phyloP scores from a whole-genome alignment of 2,113 vertebrate genomes.

The Lucifuga dentata region DNA sequence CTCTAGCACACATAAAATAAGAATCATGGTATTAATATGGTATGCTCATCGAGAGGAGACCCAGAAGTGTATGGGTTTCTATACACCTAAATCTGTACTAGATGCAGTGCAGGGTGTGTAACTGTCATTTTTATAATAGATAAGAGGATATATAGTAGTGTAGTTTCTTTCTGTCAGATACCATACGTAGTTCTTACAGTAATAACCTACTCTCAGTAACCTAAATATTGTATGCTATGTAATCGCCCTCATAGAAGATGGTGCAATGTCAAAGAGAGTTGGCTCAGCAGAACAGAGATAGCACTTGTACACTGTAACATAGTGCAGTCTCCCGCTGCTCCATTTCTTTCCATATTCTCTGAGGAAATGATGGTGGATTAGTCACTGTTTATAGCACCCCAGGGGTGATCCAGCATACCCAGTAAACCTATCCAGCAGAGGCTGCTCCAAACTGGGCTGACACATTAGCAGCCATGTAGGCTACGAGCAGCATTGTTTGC shows the following conservation, averaged over 20 bases:
- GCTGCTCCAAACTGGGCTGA: too few relatives aligned
- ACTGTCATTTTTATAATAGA: too few relatives aligned
- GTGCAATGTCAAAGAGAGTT: constrained; percentile 69
- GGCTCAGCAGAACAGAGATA: constrained; percentile 69
- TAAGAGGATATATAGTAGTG: too few relatives aligned
- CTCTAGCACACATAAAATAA: not conserved
- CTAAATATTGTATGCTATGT: constrained; percentile 50
- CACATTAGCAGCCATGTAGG: too few relatives aligned
- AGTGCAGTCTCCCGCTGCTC: constrained; percentile 18
- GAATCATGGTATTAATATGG: too few relatives aligned
- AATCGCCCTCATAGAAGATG: constrained; percentile 49
- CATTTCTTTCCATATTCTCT: constrained; percentile 23
- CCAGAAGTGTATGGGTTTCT: too few relatives aligned
- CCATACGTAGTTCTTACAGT: not conserved
- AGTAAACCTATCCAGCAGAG: constrained; percentile 46
- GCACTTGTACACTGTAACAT: constrained; percentile 49
- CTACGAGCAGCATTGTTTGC: constrained; percentile 39
- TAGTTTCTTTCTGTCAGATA: not conserved
- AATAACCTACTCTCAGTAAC: constrained; percentile 37
- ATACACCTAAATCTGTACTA: too few relatives aligned
- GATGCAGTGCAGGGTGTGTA: too few relatives aligned
- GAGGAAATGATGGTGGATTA: constrained; percentile 64
- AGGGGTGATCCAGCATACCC: constrained; percentile 53
- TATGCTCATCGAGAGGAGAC: too few relatives aligned
- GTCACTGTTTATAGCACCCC: constrained; percentile 52